A percentile compares a stretch with the other conserved stretches of the same genome.
Conservation (phyloP, 1,140 invertebrate genomes). For the Heliconius hewitsoni region DNA sequence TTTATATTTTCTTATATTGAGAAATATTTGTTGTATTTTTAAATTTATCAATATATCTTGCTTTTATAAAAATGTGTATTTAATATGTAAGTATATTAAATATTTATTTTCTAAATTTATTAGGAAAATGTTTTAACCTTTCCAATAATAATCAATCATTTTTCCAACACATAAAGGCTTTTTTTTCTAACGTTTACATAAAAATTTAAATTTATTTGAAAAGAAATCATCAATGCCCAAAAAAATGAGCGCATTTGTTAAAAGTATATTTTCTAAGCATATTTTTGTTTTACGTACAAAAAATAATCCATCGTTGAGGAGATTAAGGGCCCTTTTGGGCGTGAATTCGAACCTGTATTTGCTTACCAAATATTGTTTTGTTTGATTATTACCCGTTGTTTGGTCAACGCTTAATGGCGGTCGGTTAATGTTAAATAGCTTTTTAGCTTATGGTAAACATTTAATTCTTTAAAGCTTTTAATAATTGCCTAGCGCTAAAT, state of each 20-base stretch:
- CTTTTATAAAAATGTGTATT: too few species aligned
- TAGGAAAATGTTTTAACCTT: too few species aligned
- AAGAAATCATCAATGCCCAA: neutral
- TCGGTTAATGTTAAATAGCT: conserved; percentile 11
- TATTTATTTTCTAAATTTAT: too few species aligned
- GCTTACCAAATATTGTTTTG: conserved; percentile 7
- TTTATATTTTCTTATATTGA: too few species aligned
- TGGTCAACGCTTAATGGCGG: conserved; percentile 4
- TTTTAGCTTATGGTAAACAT: neutral
- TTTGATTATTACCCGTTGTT: conserved; percentile 6
- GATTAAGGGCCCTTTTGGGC: neutral
- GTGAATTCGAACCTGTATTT: conserved; percentile 9
- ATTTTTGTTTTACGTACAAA: neutral
- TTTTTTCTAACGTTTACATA: neutral
- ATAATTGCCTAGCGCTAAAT: neutral
- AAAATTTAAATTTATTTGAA: neutral
- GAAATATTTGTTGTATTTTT: too few species aligned
- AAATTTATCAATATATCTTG: too few species aligned
- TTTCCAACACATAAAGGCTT: neutral
- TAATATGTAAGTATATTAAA: too few species aligned
- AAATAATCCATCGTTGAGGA: neutral
- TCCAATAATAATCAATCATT: neutral
- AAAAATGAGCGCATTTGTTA: neutral
- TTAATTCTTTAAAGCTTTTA: neutral
- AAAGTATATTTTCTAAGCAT: neutral